Conservation (phyloP, 2,888 invertebrate genomes). For the Meta bourneti region DNA sequence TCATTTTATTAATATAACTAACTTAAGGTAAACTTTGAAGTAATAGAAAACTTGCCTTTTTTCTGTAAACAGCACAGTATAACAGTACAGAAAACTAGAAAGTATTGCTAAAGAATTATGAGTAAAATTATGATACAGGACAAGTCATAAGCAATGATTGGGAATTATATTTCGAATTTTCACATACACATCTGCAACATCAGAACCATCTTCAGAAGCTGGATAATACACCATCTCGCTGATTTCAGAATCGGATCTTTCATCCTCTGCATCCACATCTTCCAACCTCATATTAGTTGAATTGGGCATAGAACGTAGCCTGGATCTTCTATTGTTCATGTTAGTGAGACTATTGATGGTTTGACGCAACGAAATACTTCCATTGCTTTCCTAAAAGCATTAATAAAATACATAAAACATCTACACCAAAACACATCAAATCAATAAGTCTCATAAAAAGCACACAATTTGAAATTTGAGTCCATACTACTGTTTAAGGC, state of each 20-base stretch:
- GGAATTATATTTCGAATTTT: not conserved
- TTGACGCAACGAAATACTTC: conserved; percentile 22
- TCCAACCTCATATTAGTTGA: conserved; percentile 74
- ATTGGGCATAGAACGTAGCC: conserved; percentile 71
- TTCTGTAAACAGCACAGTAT: too few relatives aligned
- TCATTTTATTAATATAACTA: too few relatives aligned
- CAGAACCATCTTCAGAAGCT: conserved; percentile 81
- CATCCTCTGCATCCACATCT: conserved; percentile 77
- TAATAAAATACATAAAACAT: conserved; percentile 24
- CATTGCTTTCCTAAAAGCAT: conserved; percentile 42
- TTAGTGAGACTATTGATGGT: conserved; percentile 3
- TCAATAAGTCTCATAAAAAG: too few relatives aligned
- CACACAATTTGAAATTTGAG: too few relatives aligned
- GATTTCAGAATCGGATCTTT: conserved; percentile 86
- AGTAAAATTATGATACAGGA: too few relatives aligned
- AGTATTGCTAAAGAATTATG: too few relatives aligned
- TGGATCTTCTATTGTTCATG: conserved; percentile 48
- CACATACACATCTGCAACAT: conserved; percentile 76
- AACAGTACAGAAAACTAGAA: too few relatives aligned
- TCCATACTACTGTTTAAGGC: not conserved
- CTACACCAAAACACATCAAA: not conserved
- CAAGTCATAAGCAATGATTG: too few relatives aligned
- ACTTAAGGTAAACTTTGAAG: too few relatives aligned
- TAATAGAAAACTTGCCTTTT: too few relatives aligned
- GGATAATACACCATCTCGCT: conserved; percentile 87